phyloP scores from a whole-genome alignment of 2,888 invertebrate species.

The Sturmia bella region DNA sequence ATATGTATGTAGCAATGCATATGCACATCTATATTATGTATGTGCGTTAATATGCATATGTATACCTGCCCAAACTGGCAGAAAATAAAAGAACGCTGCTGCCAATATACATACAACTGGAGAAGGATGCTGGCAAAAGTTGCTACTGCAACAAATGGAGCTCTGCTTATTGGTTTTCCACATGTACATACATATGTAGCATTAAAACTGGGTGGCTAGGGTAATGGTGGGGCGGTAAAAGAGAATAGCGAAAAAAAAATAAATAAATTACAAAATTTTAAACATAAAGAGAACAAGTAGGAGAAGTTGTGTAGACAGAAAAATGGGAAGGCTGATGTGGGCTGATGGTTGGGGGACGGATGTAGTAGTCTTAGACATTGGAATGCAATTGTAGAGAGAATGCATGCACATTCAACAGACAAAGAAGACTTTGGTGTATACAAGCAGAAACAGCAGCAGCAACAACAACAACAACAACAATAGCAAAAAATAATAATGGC shows the following conservation, averaged over 20 bases:
- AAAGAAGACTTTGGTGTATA: constrained; percentile 52
- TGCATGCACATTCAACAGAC: constrained; percentile 66
- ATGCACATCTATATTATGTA: neutral
- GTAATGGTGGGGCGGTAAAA: constrained; percentile 62
- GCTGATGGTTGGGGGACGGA: neutral
- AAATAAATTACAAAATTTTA: constrained; percentile 2
- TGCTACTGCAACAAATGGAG: constrained; percentile 2
- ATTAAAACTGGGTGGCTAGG: constrained; percentile 5
- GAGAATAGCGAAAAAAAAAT: constrained; percentile 17
- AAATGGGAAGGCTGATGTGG: neutral
- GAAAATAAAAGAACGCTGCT: constrained; percentile 31
- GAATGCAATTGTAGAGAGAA: constrained; percentile 64
- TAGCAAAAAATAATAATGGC: constrained; percentile 56
- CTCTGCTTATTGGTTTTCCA: constrained; percentile 31
- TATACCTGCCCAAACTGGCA: constrained; percentile 20
- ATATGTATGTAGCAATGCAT: neutral
- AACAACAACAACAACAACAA: constrained; percentile 36
- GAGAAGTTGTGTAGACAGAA: constrained; percentile 12
- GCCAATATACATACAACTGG: constrained; percentile 48
- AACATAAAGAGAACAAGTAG: constrained; percentile 48
- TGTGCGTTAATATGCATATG: neutral
- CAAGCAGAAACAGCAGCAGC: constrained; percentile 5
- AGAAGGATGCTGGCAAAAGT: constrained; percentile 46
- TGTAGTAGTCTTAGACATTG: constrained; percentile 59
- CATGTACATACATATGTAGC: constrained; percentile 31